phyloP scores from a whole-genome alignment of 2,113 vertebrate genomes.

The Ctenomys sociabilis region DNA sequence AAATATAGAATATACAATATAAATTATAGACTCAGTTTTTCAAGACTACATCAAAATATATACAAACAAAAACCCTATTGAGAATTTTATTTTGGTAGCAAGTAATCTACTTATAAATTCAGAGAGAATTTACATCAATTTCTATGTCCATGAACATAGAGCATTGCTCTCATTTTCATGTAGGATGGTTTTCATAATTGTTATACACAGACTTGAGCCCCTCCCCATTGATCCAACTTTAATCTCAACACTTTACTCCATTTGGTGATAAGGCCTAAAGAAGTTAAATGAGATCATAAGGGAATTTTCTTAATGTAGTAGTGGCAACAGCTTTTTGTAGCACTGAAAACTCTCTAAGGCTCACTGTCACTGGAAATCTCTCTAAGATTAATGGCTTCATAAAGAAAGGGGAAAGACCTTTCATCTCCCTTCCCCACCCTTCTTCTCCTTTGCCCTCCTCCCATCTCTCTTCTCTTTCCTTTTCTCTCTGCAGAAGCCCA shows the following conservation, averaged over 20 bases:
- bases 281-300: not conserved
- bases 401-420: not conserved
- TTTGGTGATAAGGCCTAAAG: not conserved
- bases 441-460: too few species aligned
- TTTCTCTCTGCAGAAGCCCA: not conserved
- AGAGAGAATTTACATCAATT: not conserved
- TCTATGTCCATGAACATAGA: not conserved
- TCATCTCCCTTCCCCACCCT: not conserved
- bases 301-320: not conserved
- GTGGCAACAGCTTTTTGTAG: not conserved
- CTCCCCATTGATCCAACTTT: not conserved
- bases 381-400: not conserved
- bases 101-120: not conserved
- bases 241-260: not conserved
- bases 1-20: not conserved
- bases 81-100: not conserved
- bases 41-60: not conserved
- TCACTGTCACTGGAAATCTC: not conserved
- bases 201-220: not conserved
- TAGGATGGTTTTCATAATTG: not conserved
- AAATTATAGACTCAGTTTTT: not conserved
- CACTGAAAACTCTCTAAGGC: not conserved
- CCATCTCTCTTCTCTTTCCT: too few species aligned
- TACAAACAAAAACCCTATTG: not conserved
- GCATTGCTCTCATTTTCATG: not conserved